phyloP scores from a whole-genome alignment of 1,140 invertebrate genomes.

The Drosophila ironensis region DNA sequence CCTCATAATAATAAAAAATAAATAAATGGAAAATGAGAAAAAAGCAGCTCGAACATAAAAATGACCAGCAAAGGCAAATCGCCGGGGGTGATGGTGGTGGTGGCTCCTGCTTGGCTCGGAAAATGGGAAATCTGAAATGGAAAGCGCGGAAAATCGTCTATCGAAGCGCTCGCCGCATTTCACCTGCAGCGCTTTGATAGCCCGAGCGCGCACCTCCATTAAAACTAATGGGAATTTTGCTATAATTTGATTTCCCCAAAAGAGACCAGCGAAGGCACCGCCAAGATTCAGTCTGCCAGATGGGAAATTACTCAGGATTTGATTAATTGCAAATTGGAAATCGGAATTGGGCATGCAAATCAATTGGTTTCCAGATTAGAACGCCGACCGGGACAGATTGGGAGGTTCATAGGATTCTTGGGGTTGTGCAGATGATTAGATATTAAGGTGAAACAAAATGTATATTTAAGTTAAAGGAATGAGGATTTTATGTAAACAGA shows the following conservation, averaged over 20 bases:
- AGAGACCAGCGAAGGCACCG: neutral
- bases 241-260: slow-evolving; percentile 68
- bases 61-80: slow-evolving; percentile 32
- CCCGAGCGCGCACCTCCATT: slow-evolving; percentile 55
- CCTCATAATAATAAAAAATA: slow-evolving; percentile 77
- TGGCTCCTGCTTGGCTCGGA: neutral
- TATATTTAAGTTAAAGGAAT: too few species aligned
- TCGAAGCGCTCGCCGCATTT: slow-evolving; percentile 65
- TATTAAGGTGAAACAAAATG: too few species aligned
- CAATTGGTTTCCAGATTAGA: slow-evolving; percentile 8
- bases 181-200: slow-evolving; percentile 71
- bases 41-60: slow-evolving; percentile 57
- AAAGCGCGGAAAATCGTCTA: slow-evolving; percentile 58
- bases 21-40: slow-evolving; percentile 79
- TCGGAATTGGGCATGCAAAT: slow-evolving; percentile 21
- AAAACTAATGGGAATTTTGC: slow-evolving; percentile 79
- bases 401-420: too few species aligned
- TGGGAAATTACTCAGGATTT: slow-evolving; percentile 31
- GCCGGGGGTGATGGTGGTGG: neutral
- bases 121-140: too few species aligned
- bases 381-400: neutral
- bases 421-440: too few species aligned
- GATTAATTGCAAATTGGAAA: slow-evolving; percentile 37
- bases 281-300: slow-evolving; percentile 1
- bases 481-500: too few species aligned